These are phyloP conservation scores for Trypoxylus dichotomus DNA, from an alignment of 1,140 invertebrate species.

Conservation along the genomic window DNA sequence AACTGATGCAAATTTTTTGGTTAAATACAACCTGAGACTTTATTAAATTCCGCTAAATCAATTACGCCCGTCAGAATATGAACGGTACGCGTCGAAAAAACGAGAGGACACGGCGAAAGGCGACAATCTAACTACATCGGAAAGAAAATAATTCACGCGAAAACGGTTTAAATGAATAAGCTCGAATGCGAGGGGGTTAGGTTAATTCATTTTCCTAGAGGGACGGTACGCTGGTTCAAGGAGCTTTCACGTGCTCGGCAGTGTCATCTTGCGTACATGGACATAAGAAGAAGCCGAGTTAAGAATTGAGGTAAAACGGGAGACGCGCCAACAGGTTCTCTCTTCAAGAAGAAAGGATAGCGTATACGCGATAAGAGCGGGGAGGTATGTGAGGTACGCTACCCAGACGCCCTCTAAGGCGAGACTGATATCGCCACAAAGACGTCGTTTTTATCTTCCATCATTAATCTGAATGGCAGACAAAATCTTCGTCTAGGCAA, in stretches of 20 bases:
- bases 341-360: slow-evolving; percentile 19
- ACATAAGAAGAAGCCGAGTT: slow-evolving; percentile 35
- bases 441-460: slow-evolving; percentile 40
- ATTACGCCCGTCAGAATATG: neutral
- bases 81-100: neutral
- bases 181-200: slow-evolving; percentile 2
- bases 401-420: slow-evolving; percentile 14
- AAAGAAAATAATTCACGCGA: neutral
- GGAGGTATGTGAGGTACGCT: neutral
- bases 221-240: neutral
- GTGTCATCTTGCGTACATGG: neutral
- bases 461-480: slow-evolving; percentile 37
- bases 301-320: slow-evolving; percentile 31
- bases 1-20: slow-evolving; percentile 11
- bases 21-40: slow-evolving; percentile 1
- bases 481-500: slow-evolving; percentile 30
- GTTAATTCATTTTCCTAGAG: slow-evolving; percentile 6
- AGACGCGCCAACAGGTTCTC: slow-evolving; percentile 39
- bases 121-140: neutral
- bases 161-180: slow-evolving; percentile 16
- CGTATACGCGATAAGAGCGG: slow-evolving; percentile 28
- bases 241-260: neutral
- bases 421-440: slow-evolving; percentile 39
- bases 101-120: neutral
- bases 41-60: slow-evolving; percentile 8